phyloP scores from a whole-genome alignment of 2,888 invertebrate species.

The Brenthis daphne region DNA sequence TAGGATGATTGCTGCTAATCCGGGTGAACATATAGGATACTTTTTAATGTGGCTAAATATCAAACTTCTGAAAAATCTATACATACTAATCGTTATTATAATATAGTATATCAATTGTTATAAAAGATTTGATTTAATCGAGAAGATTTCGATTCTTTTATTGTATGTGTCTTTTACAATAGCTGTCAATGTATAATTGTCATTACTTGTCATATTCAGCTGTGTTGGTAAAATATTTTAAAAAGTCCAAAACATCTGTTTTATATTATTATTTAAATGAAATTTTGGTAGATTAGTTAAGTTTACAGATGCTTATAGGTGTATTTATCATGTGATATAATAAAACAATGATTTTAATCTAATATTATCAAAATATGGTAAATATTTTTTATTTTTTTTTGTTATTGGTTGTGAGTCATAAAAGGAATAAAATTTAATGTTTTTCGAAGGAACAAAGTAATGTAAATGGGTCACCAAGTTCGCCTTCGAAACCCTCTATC shows the following conservation, averaged over 20 bases:
- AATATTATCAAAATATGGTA: constrained; percentile 34
- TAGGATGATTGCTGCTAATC: too few relatives aligned
- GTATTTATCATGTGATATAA: constrained; percentile 10
- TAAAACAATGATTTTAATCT: constrained; percentile 29
- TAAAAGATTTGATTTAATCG: not conserved
- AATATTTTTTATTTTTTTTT: constrained; percentile 17
- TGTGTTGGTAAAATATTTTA: constrained; percentile 8
- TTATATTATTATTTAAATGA: constrained; percentile 5
- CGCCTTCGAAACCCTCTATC: constrained; percentile 51
- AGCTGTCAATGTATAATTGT: not conserved
- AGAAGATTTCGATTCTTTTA: not conserved
- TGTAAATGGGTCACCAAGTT: constrained; percentile 52
- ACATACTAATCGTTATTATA: too few relatives aligned
- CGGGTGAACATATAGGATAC: too few relatives aligned
- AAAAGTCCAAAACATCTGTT: constrained; percentile 10
- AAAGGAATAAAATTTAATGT: constrained; percentile 15
- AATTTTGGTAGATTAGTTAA: not conserved
- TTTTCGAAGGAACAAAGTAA: constrained; percentile 52
- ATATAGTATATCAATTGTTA: not conserved
- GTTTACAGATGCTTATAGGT: not conserved
- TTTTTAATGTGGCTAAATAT: not conserved
- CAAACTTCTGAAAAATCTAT: too few relatives aligned
- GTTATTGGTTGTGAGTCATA: constrained; percentile 18
- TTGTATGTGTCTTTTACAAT: not conserved
- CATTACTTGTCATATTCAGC: constrained; percentile 18